Percentiles rank a stretch among this genome's conserved stretches.
Evolutionary conservation across 64 coral and sea anemone genomes (phyloP).

Genomic region (Dendrophyllia cribrosa): DNA sequence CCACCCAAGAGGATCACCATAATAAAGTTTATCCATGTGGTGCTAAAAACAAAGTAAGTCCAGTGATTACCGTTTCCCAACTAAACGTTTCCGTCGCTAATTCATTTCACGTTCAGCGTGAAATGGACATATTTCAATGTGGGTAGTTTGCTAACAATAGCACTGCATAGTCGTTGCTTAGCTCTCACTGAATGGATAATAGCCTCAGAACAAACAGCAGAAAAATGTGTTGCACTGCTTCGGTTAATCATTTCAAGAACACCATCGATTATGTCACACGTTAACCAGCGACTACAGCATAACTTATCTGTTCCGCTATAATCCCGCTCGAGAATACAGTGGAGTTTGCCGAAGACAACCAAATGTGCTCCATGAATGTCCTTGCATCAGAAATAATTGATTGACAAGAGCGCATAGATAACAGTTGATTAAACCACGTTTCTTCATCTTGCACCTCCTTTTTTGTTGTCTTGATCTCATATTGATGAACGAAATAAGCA

Average conservation of each 20-base stretch:
- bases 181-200: constrained; percentile 10
- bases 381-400: constrained; percentile 15
- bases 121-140: constrained; percentile 59
- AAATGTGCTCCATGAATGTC: constrained; percentile 47
- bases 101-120: constrained; percentile 30
- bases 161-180: constrained; percentile 11
- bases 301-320: constrained; percentile 22
- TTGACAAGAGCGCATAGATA: neutral
- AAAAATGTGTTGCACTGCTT: constrained; percentile 18
- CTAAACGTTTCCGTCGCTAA: constrained; percentile 42
- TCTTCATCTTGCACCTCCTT: constrained; percentile 61
- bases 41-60: constrained; percentile 68
- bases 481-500: constrained; percentile 52
- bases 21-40: constrained; percentile 35
- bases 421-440: constrained; percentile 44
- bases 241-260: constrained; percentile 59
- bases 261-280: constrained; percentile 41
- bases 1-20: constrained; percentile 52
- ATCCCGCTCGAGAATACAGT: constrained; percentile 35
- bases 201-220: constrained; percentile 37
- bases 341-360: constrained; percentile 15
- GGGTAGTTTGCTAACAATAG: constrained; percentile 31
- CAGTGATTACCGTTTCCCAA: constrained; percentile 60
- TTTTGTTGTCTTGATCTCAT: constrained; percentile 37
- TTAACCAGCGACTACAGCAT: constrained; percentile 53